Base-by-base conservation (phyloP, 2,113 vertebrate species). In the Cavia porcellus region DNA sequence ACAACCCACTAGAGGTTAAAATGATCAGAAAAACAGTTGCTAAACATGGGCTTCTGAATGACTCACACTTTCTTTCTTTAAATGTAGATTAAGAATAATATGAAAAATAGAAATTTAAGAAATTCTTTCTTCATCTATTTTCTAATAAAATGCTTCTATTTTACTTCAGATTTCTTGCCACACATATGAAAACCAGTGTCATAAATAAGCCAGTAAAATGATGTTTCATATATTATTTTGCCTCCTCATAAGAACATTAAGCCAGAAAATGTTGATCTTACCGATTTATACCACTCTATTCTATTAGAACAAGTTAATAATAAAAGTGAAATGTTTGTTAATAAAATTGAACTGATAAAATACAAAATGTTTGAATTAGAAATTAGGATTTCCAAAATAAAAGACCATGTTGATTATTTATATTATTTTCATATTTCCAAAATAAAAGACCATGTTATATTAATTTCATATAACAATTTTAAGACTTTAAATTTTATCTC, bases 401-500 rank as follows among this genome's bases (percentile, higher is more conserved):
- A 75, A 93, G 1, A 4, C 38, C 2, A 81, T 32, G 25, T 6
- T 92, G 30, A 19, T 77, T 15, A 75, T 38, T 38, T 38, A 38
- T 38, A 38, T 38, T 38, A 38, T 38, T 38, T 38, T 38, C 38
- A 38, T 38, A 38, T 38, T 38, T 38, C 38, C 38, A 38, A 38
- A 38, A 38, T 38, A 38, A 38, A 38, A 38, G 38, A 38, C 38
- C 38, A 38, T 38, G 38, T 38, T 38, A 38, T 38, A 38, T n/a
- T n/a, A n/a, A n/a, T n/a, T n/a, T n/a, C n/a, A 82, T 79, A 55
- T 5, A 22, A 32, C 52, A 85, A 74, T 47, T 87, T 95, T 74
- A 96, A 92, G 45, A 1, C 4, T 83, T 70, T 68, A 90, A 92
- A 80, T 14, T 81, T 90, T 94, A 45, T 80, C 42, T 94, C 82